A percentile compares a stretch with the other conserved stretches of the same genome.
These are phyloP conservation scores for Branchellion lobata DNA, from an alignment of 2,888 invertebrate species.

Conservation along the genomic window DNA sequence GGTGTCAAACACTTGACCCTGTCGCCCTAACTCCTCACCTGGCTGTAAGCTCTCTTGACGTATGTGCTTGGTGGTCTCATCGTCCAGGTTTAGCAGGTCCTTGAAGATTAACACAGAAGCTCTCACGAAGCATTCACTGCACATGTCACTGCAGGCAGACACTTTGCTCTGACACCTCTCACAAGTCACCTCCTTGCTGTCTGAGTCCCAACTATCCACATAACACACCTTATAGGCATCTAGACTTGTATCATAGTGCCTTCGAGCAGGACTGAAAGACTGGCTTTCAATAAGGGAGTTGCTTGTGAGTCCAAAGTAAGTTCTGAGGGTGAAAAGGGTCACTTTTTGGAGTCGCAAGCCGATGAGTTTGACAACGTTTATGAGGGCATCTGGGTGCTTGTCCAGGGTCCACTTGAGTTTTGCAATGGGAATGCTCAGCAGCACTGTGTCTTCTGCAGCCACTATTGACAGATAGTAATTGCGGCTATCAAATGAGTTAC, in stretches of 20 bases:
- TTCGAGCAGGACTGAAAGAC: neutral
- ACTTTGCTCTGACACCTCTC: neutral
- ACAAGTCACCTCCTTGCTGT: neutral
- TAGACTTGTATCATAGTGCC: neutral
- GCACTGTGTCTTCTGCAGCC: slow-evolving; percentile 17
- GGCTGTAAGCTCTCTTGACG: neutral
- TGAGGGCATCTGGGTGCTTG: slow-evolving; percentile 39
- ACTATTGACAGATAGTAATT: slow-evolving; percentile 6
- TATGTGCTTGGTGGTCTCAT: neutral
- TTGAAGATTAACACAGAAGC: slow-evolving; percentile 3
- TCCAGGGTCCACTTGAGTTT: slow-evolving; percentile 35
- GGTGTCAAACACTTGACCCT: slow-evolving; percentile 24
- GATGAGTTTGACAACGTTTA: slow-evolving; percentile 43
- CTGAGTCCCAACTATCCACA: slow-evolving; percentile 32
- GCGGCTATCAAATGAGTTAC: neutral
- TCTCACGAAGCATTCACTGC: slow-evolving; percentile 15
- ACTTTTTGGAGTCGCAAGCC: slow-evolving; percentile 42
- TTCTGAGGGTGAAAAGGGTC: slow-evolving; percentile 41
- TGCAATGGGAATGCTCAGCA: slow-evolving; percentile 34
- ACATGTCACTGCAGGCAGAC: neutral
- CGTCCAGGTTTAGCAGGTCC: slow-evolving; percentile 21
- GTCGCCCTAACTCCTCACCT: neutral
- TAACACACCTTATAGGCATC: slow-evolving; percentile 30
- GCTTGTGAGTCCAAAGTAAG: slow-evolving; percentile 35
- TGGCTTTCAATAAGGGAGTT: slow-evolving; percentile 34